Evolutionary conservation across 2,113 vertebrate species (phyloP), one percentile per base, ranked within the genome.

Genomic region (Oryctolagus cuniculus): DNA sequence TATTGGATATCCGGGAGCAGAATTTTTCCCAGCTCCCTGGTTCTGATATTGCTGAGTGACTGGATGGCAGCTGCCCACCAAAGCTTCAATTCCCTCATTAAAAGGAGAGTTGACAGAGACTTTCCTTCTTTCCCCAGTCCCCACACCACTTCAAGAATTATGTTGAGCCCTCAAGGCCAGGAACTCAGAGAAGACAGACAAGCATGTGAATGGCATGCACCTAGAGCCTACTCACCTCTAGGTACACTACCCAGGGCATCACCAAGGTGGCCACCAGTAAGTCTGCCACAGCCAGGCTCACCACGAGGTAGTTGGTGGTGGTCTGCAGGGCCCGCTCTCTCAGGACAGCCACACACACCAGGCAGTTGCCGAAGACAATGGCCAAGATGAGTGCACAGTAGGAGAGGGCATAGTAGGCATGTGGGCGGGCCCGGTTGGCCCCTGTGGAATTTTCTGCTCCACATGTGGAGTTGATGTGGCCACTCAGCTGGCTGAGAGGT

Each of bases 241-340:
- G 98, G 96, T 99, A 99, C 22, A 99, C 99, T n/a, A 98, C 98
- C 99, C 99, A 99, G 2, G 99, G 99, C 99, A 99, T 99, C 97
- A 99, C 99, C 97, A 99, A 93, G 9, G 98, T 99, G 77, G 99
- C 99, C 98, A 99, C 99, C 84, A 99, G 98, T 97, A 99, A 96
- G 98, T 99, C 99, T 0, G 99, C 99, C 92, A 99, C 99, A 0
- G 99, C 99, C 98, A 99, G 97, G 97, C 99, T 99, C 89, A 99
- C 99, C 96, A 99, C 99, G 38, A 99, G 98, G 97, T 99, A 99
- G 98, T 99, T 99, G 91, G 99, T 99, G 66, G 99, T 99, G 31
- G 99, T 99, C 98, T 99, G 99, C 78, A 99, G 98, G 58, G 98
- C 96, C 2, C 98, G 98, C 44, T 99, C 99, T 91, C 98, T 98